Evolutionary conservation across 2,797 vertebrate genomes (phyloP).

Genomic region (Falco peregrinus): DNA sequence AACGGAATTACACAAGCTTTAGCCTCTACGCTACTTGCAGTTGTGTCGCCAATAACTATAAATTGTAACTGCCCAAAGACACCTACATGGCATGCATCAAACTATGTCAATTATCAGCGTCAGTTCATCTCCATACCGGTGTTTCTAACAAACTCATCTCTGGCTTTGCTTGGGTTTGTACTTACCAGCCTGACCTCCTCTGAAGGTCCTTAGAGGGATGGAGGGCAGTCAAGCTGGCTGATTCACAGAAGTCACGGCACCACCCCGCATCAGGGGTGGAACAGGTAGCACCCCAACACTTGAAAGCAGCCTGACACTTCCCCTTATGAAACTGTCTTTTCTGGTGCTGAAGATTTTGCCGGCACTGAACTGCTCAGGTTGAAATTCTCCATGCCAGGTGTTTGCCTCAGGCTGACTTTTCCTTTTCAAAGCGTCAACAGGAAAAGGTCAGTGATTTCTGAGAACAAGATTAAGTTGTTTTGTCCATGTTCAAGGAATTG

Average conservation of each 20-base stretch:
- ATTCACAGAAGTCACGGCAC: background rate
- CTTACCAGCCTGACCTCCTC: background rate
- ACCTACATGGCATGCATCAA: background rate
- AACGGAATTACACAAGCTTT: background rate
- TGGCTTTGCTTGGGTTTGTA: background rate
- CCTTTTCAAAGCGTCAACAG: conserved; percentile 3
- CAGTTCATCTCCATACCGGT: background rate
- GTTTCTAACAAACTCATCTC: background rate
- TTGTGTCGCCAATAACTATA: background rate
- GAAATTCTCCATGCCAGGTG: background rate
- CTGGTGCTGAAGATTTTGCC: background rate
- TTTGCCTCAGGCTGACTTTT: conserved; percentile 21
- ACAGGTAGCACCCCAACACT: background rate
- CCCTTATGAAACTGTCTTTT: background rate
- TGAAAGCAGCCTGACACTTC: background rate
- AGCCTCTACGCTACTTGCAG: background rate
- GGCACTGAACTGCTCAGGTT: background rate
- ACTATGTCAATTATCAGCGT: fast-evolving
- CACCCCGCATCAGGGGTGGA: background rate
- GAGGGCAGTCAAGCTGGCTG: background rate
- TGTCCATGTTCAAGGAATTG: background rate
- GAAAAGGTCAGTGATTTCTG: conserved; percentile 12
- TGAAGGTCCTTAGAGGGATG: background rate
- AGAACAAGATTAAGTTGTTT: conserved; percentile 18
- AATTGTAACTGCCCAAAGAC: background rate